Conservation (phyloP, 2,888 invertebrate genomes). For the Luperina testacea region DNA sequence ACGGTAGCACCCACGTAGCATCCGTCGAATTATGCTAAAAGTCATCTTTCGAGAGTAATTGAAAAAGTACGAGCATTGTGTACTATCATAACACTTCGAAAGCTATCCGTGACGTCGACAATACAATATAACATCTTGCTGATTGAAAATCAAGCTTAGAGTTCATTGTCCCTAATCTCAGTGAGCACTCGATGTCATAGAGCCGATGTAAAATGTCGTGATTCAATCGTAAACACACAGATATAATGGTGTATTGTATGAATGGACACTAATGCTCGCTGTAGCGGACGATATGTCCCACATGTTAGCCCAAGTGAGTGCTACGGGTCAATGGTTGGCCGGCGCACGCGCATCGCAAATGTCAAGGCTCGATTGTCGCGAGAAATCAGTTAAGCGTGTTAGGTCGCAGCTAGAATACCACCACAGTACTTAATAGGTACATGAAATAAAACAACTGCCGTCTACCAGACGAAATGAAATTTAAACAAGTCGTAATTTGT, state of each 20-base stretch:
- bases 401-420: conserved; percentile 53
- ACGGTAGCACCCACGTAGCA: background rate
- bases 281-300: conserved; percentile 73
- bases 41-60: conserved; percentile 6
- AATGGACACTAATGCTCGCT: conserved; percentile 78
- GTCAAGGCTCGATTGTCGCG: conserved; percentile 80
- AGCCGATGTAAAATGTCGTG: conserved; percentile 82
- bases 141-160: conserved; percentile 71
- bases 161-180: conserved; percentile 79
- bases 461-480: conserved; percentile 28
- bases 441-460: conserved; percentile 13
- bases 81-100: conserved; percentile 39
- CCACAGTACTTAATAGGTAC: conserved; percentile 12
- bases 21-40: conserved; percentile 1
- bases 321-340: conserved; percentile 82
- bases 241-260: conserved; percentile 85
- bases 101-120: conserved; percentile 42
- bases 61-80: conserved; percentile 23
- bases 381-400: conserved; percentile 67
- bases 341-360: conserved; percentile 80
- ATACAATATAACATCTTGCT: conserved; percentile 63
- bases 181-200: conserved; percentile 83
- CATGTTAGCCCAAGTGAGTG: conserved; percentile 78
- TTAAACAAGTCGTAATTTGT: conserved; percentile 49
- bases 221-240: conserved; percentile 78